Conservation (phyloP, 2,888 invertebrate species). For the Nasonia oneida region DNA sequence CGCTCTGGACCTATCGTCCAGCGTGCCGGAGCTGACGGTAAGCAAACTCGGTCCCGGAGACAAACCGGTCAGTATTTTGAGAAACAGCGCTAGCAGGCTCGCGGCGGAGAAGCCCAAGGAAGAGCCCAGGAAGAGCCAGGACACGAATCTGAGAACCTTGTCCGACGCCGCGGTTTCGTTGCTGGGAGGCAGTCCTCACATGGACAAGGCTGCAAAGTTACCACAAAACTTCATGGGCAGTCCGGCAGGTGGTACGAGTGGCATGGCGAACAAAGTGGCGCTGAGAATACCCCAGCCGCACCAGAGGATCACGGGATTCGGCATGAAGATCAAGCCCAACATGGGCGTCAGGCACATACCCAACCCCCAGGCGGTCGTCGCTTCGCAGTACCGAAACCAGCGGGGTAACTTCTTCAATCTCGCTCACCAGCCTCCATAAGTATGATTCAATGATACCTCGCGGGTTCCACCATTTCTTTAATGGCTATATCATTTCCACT, state of each 20-base stretch:
- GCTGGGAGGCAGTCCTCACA: slow-evolving; percentile 59
- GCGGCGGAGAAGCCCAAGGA: slow-evolving; percentile 66
- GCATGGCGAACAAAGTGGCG: slow-evolving; percentile 68
- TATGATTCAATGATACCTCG: slow-evolving; percentile 17
- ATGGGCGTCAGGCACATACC: slow-evolving; percentile 78
- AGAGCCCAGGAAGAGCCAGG: slow-evolving; percentile 68
- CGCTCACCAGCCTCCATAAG: slow-evolving; percentile 71
- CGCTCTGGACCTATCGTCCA: slow-evolving; percentile 69
- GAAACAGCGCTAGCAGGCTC: slow-evolving; percentile 54
- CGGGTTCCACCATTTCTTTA: not conserved
- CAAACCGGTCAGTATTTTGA: slow-evolving; percentile 52
- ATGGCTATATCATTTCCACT: not conserved
- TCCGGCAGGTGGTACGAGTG: not conserved
- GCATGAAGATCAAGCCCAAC: slow-evolving; percentile 76
- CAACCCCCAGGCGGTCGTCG: slow-evolving; percentile 78
- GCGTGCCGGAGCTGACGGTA: slow-evolving; percentile 45
- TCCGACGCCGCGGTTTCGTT: slow-evolving; percentile 74
- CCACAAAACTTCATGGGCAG: slow-evolving; percentile 12
- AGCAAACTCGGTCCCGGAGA: slow-evolving; percentile 24
- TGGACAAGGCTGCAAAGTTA: slow-evolving; percentile 26
- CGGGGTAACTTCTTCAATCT: slow-evolving; percentile 69
- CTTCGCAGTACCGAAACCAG: slow-evolving; percentile 75
- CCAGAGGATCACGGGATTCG: slow-evolving; percentile 73
- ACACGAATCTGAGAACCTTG: slow-evolving; percentile 71
- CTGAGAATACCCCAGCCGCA: slow-evolving; percentile 74